Evolutionary conservation across 2,797 vertebrate genomes (phyloP).

Genomic region (Balearica regulorum): DNA sequence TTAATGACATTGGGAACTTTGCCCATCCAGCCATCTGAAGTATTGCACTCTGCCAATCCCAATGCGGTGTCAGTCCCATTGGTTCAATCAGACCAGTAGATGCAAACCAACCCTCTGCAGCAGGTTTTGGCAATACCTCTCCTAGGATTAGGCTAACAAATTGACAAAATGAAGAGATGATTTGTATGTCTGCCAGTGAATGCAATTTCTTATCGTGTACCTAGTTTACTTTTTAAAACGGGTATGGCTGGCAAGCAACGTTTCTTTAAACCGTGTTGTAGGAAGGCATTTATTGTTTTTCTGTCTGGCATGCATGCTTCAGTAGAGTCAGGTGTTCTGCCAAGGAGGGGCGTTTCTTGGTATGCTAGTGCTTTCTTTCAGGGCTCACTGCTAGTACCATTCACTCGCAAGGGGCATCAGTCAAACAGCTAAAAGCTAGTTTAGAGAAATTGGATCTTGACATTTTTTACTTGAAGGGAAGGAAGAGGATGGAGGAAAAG

Average conservation of each 20-base stretch:
- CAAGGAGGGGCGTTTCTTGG: not conserved
- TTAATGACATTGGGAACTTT: not conserved
- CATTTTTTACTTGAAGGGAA: not conserved
- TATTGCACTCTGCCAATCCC: not conserved
- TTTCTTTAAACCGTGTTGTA: not conserved
- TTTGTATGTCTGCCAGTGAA: not conserved
- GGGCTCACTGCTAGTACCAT: not conserved
- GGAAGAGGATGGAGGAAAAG: not conserved
- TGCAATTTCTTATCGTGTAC: not conserved
- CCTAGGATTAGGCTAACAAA: not conserved
- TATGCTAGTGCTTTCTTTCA: not conserved
- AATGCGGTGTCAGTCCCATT: fast-evolving
- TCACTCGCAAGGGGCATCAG: not conserved
- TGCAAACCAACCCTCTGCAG: not conserved
- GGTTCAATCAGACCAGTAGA: not conserved
- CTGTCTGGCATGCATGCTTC: not conserved
- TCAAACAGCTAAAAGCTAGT: not conserved
- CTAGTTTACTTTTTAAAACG: not conserved
- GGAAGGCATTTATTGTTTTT: not conserved
- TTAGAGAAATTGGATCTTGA: constrained; percentile 23
- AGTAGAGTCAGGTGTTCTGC: not conserved
- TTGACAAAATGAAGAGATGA: not conserved
- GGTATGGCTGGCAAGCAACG: not conserved
- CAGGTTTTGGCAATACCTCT: not conserved
- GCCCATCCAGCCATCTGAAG: not conserved